A percentile compares a stretch with the other conserved stretches of the same genome.
phyloP scores from a whole-genome alignment of 2,888 invertebrate genomes.

The Pyrrhia umbra region DNA sequence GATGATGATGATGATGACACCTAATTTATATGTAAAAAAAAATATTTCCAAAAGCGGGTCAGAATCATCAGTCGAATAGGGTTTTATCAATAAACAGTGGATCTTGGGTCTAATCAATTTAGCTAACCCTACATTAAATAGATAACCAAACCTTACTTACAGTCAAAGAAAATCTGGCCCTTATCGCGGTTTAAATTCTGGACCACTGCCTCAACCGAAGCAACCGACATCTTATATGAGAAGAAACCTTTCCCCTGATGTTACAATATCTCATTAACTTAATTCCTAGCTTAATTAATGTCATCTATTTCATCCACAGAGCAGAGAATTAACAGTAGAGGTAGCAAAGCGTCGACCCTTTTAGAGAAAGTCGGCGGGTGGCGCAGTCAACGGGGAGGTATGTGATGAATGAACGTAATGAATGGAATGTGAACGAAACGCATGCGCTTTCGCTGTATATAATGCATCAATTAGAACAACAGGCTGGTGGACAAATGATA shows the following conservation, averaged over 20 bases:
- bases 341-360: constrained; percentile 83
- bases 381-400: constrained; percentile 89
- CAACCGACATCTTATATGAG: not conserved
- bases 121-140: no score
- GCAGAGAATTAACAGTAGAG: constrained; percentile 88
- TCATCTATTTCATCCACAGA: constrained; percentile 85
- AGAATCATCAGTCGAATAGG: no score
- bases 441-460: constrained; percentile 76
- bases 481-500: constrained; percentile 29
- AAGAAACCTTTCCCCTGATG: not conserved
- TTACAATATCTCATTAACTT: not conserved
- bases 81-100: no score
- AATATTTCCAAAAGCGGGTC: no score
- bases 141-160: not conserved
- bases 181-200: not conserved
- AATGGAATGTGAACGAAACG: constrained; percentile 50
- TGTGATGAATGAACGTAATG: constrained; percentile 65
- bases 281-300: constrained; percentile 49
- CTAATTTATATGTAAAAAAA: no score
- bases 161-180: not conserved
- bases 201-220: not conserved
- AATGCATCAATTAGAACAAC: constrained; percentile 37
- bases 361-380: constrained; percentile 87
- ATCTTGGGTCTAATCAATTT: no score
- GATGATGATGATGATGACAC: no score